Conservation (phyloP, 1,140 invertebrate species). For the Araneus ventricosus region DNA sequence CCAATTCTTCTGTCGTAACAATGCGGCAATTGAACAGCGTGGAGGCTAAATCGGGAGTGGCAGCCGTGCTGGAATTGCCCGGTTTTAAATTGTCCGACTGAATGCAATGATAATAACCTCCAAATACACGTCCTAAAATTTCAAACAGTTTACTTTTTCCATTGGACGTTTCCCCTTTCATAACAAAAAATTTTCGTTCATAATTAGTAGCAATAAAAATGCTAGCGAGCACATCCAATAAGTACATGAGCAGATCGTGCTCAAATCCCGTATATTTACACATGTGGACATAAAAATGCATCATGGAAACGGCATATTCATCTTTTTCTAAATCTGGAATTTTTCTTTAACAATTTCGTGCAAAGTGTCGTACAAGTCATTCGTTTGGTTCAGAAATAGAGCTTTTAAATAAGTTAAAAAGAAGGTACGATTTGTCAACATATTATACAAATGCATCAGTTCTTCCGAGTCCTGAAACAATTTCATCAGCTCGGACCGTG, state of each 20-base stretch:
- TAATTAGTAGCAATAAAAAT: slow-evolving; percentile 51
- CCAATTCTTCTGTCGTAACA: slow-evolving; percentile 30
- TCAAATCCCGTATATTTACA: slow-evolving; percentile 52
- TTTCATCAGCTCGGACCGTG: background rate
- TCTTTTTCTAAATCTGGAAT: background rate
- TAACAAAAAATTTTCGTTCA: slow-evolving; percentile 42
- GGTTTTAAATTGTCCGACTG: slow-evolving; percentile 40
- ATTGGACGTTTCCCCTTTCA: slow-evolving; percentile 24
- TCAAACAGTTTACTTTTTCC: slow-evolving; percentile 60
- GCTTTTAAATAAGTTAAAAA: slow-evolving; percentile 21
- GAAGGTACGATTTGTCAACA: background rate
- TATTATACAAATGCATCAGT: background rate
- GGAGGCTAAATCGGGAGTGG: background rate
- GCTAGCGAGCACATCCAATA: slow-evolving; percentile 25
- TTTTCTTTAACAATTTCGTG: background rate
- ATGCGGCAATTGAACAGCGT: slow-evolving; percentile 22
- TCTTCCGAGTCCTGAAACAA: background rate
- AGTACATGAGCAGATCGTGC: slow-evolving; percentile 36
- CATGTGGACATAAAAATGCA: slow-evolving; percentile 23
- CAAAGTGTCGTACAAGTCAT: background rate
- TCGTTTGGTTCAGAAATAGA: background rate
- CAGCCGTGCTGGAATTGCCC: background rate
- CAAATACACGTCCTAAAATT: background rate
- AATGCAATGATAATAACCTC: slow-evolving; percentile 34
- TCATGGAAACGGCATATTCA: background rate